A percentile compares a stretch with the other conserved stretches of the same genome.
phyloP scores from a whole-genome alignment of 1,140 invertebrate species.

The Apis cerana region DNA sequence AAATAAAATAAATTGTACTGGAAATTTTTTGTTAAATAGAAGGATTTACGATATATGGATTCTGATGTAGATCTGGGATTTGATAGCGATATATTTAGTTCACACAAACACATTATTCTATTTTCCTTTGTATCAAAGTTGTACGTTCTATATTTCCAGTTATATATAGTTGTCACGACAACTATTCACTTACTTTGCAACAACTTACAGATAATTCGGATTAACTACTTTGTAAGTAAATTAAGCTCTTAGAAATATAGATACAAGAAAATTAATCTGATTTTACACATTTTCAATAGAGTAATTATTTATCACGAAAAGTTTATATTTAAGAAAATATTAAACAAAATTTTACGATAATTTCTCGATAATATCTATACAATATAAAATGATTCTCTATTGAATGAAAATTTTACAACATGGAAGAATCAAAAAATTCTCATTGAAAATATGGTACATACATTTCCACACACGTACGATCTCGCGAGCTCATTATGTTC shows the following conservation, averaged over 20 bases:
- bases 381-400: no score
- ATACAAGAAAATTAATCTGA: neutral
- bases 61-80: neutral
- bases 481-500: slow-evolving; percentile 47
- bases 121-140: slow-evolving; percentile 1
- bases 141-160: neutral
- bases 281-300: no score
- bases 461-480: slow-evolving; percentile 17
- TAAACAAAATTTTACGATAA: no score
- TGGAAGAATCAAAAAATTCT: neutral
- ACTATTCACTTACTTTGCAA: neutral
- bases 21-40: neutral
- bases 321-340: no score
- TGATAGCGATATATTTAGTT: neutral
- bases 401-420: neutral
- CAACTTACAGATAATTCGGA: neutral
- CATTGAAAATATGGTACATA: neutral
- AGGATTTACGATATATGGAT: neutral
- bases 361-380: no score
- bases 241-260: neutral
- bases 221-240: neutral
- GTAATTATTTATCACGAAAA: no score
- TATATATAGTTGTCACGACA: neutral
- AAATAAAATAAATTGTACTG: neutral
- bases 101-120: neutral